These are phyloP conservation scores for Sesamia inferens DNA, from an alignment of 2,888 invertebrate species.

Conservation along the genomic window DNA sequence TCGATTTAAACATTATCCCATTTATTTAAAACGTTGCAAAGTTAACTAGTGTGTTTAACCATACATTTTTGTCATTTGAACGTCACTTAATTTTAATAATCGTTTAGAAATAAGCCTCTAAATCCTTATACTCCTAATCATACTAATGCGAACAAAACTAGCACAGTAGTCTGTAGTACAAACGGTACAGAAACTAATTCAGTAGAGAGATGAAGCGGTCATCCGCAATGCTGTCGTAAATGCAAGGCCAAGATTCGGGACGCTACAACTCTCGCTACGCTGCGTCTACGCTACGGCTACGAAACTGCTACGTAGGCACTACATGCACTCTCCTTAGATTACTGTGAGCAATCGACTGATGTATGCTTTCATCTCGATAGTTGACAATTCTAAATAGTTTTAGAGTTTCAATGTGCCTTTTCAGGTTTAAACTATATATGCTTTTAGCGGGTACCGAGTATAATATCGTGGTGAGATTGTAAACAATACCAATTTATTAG, in stretches of 20 bases:
- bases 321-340: slow-evolving; percentile 71
- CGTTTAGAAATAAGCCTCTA: no score
- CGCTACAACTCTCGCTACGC: slow-evolving; percentile 5
- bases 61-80: no score
- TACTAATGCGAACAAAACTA: not conserved
- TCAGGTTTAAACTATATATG: no score
- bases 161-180: not conserved
- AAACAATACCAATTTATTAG: not conserved
- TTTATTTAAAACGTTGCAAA: no score
- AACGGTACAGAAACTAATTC: slow-evolving; percentile 45
- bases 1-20: not conserved
- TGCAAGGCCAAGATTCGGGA: slow-evolving; percentile 51
- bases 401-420: not conserved
- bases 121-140: not conserved
- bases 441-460: no score
- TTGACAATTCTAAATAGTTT: slow-evolving; percentile 13
- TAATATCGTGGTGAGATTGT: not conserved
- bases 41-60: no score
- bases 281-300: slow-evolving; percentile 12
- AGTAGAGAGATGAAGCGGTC: slow-evolving; percentile 52
- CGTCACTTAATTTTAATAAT: no score
- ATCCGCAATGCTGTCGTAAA: slow-evolving; percentile 56
- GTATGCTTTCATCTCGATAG: slow-evolving; percentile 49
- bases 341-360: slow-evolving; percentile 62
- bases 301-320: slow-evolving; percentile 19